These are phyloP conservation scores for Orthosia incerta DNA, from an alignment of 2,888 invertebrate genomes.

Conservation along the genomic window DNA sequence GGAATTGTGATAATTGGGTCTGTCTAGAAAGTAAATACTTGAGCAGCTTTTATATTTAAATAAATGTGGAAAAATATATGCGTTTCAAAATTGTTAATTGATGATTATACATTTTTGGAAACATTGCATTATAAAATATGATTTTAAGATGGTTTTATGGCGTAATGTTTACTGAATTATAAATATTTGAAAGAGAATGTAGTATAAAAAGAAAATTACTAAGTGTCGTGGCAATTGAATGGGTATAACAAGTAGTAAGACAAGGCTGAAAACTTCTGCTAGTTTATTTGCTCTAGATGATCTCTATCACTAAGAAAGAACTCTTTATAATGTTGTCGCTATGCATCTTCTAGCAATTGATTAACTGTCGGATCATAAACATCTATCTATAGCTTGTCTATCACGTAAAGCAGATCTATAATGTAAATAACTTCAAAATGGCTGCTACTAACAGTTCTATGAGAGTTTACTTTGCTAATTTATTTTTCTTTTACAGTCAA, in stretches of 20 bases:
- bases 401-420: slow-evolving; percentile 73
- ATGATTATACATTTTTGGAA: background rate
- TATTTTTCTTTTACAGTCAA: slow-evolving; percentile 86
- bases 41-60: slow-evolving; percentile 60
- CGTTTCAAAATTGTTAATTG: slow-evolving; percentile 46
- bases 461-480: slow-evolving; percentile 85
- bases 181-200: slow-evolving; percentile 11
- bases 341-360: slow-evolving; percentile 67
- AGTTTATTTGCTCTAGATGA: slow-evolving; percentile 66
- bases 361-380: slow-evolving; percentile 62
- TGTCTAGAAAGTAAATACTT: background rate
- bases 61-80: slow-evolving; percentile 41
- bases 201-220: slow-evolving; percentile 15
- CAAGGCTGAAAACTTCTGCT: slow-evolving; percentile 60
- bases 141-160: slow-evolving; percentile 31
- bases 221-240: slow-evolving; percentile 55
- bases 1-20: no score
- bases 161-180: slow-evolving; percentile 6
- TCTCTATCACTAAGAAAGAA: slow-evolving; percentile 42
- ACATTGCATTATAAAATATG: slow-evolving; percentile 37
- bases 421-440: slow-evolving; percentile 81
- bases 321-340: slow-evolving; percentile 60
- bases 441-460: slow-evolving; percentile 77
- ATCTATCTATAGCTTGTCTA: slow-evolving; percentile 80
- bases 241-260: slow-evolving; percentile 49